Evolutionary conservation across 2,797 vertebrate species (phyloP), one percentile per base, ranked within the genome.

Genomic region (Ptychadena robeensis): DNA sequence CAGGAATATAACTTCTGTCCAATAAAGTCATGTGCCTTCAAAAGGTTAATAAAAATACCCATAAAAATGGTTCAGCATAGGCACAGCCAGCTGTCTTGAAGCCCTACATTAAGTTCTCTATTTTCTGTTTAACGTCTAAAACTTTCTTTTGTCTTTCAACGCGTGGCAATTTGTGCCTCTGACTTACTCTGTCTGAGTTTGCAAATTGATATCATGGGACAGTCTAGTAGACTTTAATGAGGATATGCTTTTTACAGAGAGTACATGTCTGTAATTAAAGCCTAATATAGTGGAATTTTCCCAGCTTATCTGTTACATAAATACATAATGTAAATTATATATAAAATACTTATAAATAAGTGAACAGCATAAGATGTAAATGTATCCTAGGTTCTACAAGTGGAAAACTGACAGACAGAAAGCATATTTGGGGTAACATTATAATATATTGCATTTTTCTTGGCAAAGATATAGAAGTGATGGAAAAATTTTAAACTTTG

Each of bases 291-390:
- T 64, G 44, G 30, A 67, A 25, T 70, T 79, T 79, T 70, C 77
- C 77, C 44, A 79, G 66, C 53, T 79, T 37, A 69, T 79, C 66
- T 37, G 63, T 79, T 69, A 79, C 65, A 61, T 12, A 35, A 79
- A 59, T 67, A 64, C 31, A 53, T 68, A 44, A 53, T 68, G 65
- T 57, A 32, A 78, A 53, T 68, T 34, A 65, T 67, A 78, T 34
- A 34, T 53, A 78, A n/a, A 78, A 78, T 44, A 30, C 40, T 40
- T 14, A 28, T 48, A 68, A 67, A 35, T 67, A 53, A 78, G 32
- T 67, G 38, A 67, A 31, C 9, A 77, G 25, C 27, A 28, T 27
- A 61, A 28, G 64, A 25, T 44, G 6, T 32, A 77, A 77, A 48
- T 44, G 63, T 61, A 61, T 61, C 59, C 9, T 10, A 10, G 1